Evolutionary conservation across 2,113 vertebrate species (phyloP).

Genomic region (Pseudorhombus dupliciocellatus): DNA sequence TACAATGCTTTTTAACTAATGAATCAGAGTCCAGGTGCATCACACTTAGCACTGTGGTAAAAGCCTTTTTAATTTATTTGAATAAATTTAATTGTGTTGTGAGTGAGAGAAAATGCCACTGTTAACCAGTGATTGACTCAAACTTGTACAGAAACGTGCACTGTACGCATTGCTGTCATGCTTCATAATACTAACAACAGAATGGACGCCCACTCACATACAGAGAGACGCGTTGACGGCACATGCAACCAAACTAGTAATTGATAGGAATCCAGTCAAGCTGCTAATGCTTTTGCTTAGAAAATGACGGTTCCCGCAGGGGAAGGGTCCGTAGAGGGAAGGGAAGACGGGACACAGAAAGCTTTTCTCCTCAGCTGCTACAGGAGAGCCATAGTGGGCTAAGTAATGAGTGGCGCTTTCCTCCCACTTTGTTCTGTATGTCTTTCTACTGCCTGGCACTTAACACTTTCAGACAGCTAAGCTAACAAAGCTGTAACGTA

Average conservation of each 20-base stretch:
- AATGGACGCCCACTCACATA: constrained; percentile 10
- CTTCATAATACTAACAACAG: neutral
- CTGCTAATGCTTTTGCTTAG: constrained; percentile 25
- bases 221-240: constrained; percentile 10
- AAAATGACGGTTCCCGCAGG: constrained; percentile 24
- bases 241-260: constrained; percentile 16
- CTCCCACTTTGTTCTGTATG: constrained; percentile 7
- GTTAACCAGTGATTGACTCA: constrained; percentile 27
- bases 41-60: constrained; percentile 67
- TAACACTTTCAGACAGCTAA: neutral
- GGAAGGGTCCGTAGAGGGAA: constrained; percentile 22
- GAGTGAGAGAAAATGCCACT: constrained; percentile 27
- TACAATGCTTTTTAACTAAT: constrained; percentile 82
- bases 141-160: constrained; percentile 7
- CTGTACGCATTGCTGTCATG: neutral
- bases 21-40: constrained; percentile 65
- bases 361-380: constrained; percentile 19
- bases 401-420: constrained; percentile 31
- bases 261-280: constrained; percentile 52
- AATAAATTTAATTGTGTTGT: constrained; percentile 67
- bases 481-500: neutral
- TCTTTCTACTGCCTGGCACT: constrained; percentile 19
- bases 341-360: constrained; percentile 35
- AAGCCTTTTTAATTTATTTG: constrained; percentile 77
- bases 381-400: constrained; percentile 20